phyloP scores from a whole-genome alignment of 2,797 vertebrate genomes.

The Parotocinclus haroldoi region DNA sequence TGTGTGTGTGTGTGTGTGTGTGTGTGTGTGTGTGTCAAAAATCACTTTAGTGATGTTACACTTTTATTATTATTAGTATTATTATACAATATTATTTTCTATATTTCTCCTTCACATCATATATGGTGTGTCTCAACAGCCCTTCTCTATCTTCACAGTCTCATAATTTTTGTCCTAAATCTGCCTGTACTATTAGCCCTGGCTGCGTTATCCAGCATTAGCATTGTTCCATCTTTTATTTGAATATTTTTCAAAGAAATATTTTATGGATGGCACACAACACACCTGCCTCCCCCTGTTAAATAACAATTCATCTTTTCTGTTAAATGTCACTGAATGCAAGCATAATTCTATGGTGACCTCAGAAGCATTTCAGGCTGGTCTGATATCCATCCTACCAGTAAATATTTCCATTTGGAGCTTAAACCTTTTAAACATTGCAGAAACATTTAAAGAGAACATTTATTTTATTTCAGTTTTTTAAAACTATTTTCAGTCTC shows the following conservation, averaged over 20 bases:
- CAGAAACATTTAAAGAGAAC: background rate
- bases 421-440: constrained; percentile 28
- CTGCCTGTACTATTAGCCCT: background rate
- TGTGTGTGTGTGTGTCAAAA: background rate
- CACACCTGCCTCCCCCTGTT: constrained; percentile 41
- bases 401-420: constrained; percentile 36
- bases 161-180: background rate
- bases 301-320: constrained; percentile 41
- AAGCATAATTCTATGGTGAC: constrained; percentile 42
- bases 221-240: background rate
- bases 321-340: constrained; percentile 48
- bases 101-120: background rate
- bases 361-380: constrained; percentile 19
- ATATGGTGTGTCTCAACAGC: background rate
- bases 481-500: no score
- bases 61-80: background rate
- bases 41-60: background rate
- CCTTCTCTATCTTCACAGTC: background rate
- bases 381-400: constrained; percentile 23
- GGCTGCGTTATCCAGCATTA: background rate
- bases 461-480: background rate
- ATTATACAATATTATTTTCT: background rate
- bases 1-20: background rate
- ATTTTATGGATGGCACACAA: constrained; percentile 39
- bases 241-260: constrained; percentile 13